Conservation (phyloP, 2,888 invertebrate species). For the Eupithecia tripunctaria region DNA sequence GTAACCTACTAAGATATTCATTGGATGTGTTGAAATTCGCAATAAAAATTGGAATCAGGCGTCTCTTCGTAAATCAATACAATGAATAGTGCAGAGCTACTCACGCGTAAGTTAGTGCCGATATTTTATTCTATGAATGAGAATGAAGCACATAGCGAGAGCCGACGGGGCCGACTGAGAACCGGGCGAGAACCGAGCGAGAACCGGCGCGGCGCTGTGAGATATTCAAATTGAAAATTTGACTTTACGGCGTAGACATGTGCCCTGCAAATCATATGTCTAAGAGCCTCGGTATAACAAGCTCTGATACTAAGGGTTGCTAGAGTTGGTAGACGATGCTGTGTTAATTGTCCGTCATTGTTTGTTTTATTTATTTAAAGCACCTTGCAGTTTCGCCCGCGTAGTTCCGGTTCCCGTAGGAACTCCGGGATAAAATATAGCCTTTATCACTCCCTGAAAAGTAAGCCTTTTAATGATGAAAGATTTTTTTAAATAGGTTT, state of each 20-base stretch:
- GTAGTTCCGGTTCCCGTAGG: too few relatives aligned
- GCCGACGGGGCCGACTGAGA: background rate
- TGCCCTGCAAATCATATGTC: too few relatives aligned
- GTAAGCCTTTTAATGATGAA: too few relatives aligned
- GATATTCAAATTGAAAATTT: background rate
- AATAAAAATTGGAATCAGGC: constrained; percentile 51
- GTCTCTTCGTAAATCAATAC: constrained; percentile 51
- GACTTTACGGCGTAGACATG: background rate
- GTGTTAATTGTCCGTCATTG: background rate
- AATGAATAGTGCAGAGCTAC: constrained; percentile 38
- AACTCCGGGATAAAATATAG: too few relatives aligned
- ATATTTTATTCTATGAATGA: constrained; percentile 39
- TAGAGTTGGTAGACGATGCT: background rate
- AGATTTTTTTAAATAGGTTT: too few relatives aligned
- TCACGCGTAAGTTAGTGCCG: constrained; percentile 17
- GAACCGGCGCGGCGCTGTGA: background rate
- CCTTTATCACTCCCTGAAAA: too few relatives aligned
- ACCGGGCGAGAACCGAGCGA: background rate
- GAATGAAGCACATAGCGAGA: constrained; percentile 18
- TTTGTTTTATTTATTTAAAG: background rate
- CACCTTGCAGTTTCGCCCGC: too few relatives aligned
- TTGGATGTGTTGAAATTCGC: constrained; percentile 60
- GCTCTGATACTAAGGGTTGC: too few relatives aligned
- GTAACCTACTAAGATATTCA: constrained; percentile 60
- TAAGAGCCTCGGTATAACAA: background rate